Conservation (phyloP, 2,113 vertebrate genomes). For the Zeus faber region DNA sequence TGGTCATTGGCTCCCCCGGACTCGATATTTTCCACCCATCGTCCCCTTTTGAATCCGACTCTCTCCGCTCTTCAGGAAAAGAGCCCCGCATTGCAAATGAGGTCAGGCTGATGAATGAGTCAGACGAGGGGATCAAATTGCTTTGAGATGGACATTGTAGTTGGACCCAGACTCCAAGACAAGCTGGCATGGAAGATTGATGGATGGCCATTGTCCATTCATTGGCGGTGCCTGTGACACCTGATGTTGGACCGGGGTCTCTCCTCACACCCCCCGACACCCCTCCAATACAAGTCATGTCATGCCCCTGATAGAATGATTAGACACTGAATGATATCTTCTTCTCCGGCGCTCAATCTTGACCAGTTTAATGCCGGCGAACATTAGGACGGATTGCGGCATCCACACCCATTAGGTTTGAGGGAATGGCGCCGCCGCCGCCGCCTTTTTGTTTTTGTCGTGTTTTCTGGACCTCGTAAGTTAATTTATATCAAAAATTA, state of each 20-base stretch:
- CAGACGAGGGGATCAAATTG: constrained; percentile 67
- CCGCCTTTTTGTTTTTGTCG: constrained; percentile 2
- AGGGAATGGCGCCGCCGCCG: too few relatives aligned
- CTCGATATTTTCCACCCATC: constrained; percentile 53
- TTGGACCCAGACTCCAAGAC: constrained; percentile 57
- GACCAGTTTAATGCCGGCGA: constrained; percentile 39
- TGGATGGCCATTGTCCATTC: constrained; percentile 74
- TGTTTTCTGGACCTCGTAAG: too few relatives aligned
- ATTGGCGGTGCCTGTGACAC: constrained; percentile 63
- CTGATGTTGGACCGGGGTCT: constrained; percentile 58
- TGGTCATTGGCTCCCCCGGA: constrained; percentile 38
- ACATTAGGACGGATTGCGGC: constrained; percentile 50
- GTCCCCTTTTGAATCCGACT: constrained; percentile 36
- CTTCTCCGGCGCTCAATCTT: constrained; percentile 53
- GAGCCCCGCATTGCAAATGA: constrained; percentile 64
- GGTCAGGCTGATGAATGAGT: constrained; percentile 70
- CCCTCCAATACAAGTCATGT: constrained; percentile 44
- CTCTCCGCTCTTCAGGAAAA: constrained; percentile 34
- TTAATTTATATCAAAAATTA: too few relatives aligned
- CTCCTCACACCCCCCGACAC: constrained; percentile 43
- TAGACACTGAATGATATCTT: constrained; percentile 65
- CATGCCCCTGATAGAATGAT: constrained; percentile 55
- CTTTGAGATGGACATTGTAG: constrained; percentile 71
- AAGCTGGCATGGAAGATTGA: constrained; percentile 71
- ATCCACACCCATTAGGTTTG: constrained; percentile 2